A percentile compares a stretch with the other conserved stretches of the same genome.
These are phyloP conservation scores for Halocynthia aurantium DNA, from an alignment of 23 tunicate species.

Conservation along the genomic window DNA sequence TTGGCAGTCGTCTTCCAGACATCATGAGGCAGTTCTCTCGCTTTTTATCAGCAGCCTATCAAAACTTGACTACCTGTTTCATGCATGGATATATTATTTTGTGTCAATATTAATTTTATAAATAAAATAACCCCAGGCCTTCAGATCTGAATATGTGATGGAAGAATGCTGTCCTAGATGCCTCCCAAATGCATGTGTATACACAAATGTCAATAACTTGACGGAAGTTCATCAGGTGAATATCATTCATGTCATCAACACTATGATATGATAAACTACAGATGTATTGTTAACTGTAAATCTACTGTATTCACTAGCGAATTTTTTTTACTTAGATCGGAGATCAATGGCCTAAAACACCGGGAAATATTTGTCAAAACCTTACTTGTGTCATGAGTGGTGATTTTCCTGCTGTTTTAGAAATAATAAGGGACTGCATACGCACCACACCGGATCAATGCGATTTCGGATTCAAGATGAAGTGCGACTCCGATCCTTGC, in stretches of 20 bases:
- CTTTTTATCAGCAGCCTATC: no score
- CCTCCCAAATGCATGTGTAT: constrained; percentile 9
- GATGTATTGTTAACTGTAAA: neutral
- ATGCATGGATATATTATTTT: no score
- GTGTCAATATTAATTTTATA: neutral
- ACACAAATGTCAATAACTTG: neutral
- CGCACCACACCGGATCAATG: neutral
- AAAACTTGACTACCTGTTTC: no score
- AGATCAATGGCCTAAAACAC: constrained; percentile 22
- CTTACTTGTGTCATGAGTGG: neutral
- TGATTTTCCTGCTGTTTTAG: neutral
- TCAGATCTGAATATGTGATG: neutral
- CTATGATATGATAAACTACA: neutral
- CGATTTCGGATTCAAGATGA: neutral
- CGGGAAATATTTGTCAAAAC: neutral
- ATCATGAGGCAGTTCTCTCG: no score
- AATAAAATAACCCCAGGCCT: constrained; percentile 19
- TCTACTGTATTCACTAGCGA: neutral
- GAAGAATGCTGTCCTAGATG: constrained; percentile 35
- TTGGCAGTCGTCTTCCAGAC: no score
- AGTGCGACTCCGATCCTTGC: constrained; percentile 21
- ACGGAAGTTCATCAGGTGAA: neutral
- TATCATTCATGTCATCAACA: neutral
- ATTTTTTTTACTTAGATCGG: constrained; percentile 17
- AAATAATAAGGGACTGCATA: neutral